phyloP scores from a whole-genome alignment of 2,113 vertebrate genomes.

The Erythrolamprus reginae region DNA sequence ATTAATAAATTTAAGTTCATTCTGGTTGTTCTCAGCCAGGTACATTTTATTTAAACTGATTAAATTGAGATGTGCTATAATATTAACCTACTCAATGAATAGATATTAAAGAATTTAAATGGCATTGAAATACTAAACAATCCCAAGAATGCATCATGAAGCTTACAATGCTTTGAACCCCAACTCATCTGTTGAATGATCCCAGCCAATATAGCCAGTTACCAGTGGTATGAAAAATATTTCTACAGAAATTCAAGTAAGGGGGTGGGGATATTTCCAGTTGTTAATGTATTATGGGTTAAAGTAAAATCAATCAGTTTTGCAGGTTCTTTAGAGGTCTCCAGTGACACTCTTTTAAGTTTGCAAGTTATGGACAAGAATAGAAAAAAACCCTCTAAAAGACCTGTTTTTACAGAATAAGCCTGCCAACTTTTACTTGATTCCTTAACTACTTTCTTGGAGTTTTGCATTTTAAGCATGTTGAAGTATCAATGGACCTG shows the following conservation, averaged over 20 bases:
- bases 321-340: not conserved
- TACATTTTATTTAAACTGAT: not conserved
- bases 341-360: constrained; percentile 14
- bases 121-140: not conserved
- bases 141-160: not conserved
- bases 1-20: not conserved
- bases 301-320: not conserved
- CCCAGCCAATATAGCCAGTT: not conserved
- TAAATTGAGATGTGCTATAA: not conserved
- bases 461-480: not conserved
- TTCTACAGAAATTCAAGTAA: constrained; percentile 8
- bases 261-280: not conserved
- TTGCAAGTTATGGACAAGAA: not conserved
- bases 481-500: not conserved
- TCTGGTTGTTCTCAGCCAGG: not conserved
- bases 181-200: not conserved
- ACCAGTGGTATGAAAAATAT: not conserved
- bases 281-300: not conserved
- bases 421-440: constrained; percentile 6
- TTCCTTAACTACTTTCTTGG: constrained; percentile 6
- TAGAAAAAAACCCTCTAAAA: not conserved
- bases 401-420: not conserved
- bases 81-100: not conserved
- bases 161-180: not conserved
- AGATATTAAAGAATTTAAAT: not conserved